Base-by-base conservation (phyloP, 2,797 vertebrate genomes). In the Denticeps clupeoides region DNA sequence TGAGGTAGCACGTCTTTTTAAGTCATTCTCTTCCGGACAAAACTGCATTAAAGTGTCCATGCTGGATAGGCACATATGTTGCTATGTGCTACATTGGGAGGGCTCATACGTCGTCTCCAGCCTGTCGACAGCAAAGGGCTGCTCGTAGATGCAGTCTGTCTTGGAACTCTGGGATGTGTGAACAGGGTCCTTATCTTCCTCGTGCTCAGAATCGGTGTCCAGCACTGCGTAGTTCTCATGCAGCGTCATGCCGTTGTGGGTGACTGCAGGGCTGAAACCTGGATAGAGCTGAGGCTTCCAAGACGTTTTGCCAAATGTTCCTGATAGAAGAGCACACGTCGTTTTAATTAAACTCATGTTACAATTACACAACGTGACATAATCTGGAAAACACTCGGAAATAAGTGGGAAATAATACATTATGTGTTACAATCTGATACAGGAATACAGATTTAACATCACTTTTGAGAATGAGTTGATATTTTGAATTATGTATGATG, bases 251-350 rank as follows among this genome's bases (percentile, higher is more conserved):
- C 68, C 65, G 1, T 77, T 84, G 47, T 70, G 73, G 1, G 58
- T 49, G 3, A 51, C 49, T 3, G 65, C 65, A 10, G 70, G 77
- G 40, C 56, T 55, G 32, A 64, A 75, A 40, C 69, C 74, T 4
- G 77, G 53, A 62, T 81, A 65, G 4, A 76, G 67, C 9, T 89
- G 82, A 24, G 87, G 73, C 62, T 76, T 89, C 90, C 89, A 90
- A 27, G 88, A 74, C 51, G 87, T 71, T 61, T 98, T 98, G 46
- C 91, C 94, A 74, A 98, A 97, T 1, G 94, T 97, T 51, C 91
- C 93, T 97, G 69, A 25, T 77, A 78, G 21, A 67, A 47, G 65
- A 21, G 24, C 40, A 48, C 7, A 44, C 10, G 33, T 11, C 18
- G n/a, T 24, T 2, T 24, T 9, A 29, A 12, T 21, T 10, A 22